These are phyloP conservation scores for Frankliniella intonsa DNA, from an alignment of 2,888 invertebrate species.

Conservation along the genomic window DNA sequence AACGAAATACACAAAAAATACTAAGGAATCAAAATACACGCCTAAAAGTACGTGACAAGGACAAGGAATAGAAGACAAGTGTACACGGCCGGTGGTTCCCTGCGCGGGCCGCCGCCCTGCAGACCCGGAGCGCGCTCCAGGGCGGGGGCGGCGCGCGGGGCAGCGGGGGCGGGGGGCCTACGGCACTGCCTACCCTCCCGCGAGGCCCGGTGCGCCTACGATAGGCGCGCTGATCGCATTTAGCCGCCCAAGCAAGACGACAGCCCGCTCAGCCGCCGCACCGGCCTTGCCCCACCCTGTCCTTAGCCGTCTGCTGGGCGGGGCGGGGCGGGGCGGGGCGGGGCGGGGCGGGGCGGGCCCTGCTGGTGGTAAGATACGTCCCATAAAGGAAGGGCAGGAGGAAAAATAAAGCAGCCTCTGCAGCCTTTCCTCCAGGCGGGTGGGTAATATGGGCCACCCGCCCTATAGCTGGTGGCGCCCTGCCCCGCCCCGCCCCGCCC, in stretches of 20 bases:
- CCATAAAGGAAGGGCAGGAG: conserved; percentile 21
- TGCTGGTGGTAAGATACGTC: conserved; percentile 11
- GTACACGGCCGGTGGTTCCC: too few species aligned
- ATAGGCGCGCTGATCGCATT: too few species aligned
- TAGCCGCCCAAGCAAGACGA: neutral
- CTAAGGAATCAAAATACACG: too few species aligned
- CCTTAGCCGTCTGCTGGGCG: neutral
- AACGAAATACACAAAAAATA: too few species aligned
- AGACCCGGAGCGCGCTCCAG: too few species aligned
- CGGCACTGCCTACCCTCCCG: too few species aligned
- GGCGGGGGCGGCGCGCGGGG: too few species aligned
- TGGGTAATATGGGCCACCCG: neutral
- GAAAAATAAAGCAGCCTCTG: conserved; percentile 22
- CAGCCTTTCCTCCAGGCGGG: neutral
- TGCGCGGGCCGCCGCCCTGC: too few species aligned
- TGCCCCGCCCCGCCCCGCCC: neutral
- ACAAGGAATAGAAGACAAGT: too few species aligned
- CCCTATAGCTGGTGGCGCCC: neutral
- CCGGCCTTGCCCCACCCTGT: neutral
- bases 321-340: neutral
- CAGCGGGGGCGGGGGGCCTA: too few species aligned
- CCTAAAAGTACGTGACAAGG: too few species aligned
- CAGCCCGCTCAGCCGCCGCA: neutral
- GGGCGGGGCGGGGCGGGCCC: neutral
- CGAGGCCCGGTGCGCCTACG: too few species aligned